Percentiles rank a stretch among this genome's conserved stretches.
phyloP scores from a whole-genome alignment of 2,888 invertebrate species.

The Cheiracanthium punctorium region DNA sequence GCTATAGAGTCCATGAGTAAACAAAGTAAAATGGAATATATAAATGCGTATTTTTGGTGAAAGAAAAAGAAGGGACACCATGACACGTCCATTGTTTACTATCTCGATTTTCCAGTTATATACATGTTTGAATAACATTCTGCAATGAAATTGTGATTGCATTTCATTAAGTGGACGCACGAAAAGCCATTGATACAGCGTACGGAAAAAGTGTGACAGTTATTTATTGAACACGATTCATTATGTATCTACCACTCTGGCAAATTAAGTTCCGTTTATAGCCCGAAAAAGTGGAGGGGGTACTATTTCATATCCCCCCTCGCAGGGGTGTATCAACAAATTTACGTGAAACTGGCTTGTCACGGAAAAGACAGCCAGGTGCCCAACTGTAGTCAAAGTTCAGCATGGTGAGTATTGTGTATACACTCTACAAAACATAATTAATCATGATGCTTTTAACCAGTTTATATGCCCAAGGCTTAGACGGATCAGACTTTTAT shows the following conservation, averaged over 20 bases:
- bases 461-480: too few relatives aligned
- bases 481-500: too few relatives aligned
- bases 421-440: too few relatives aligned
- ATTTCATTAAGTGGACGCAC: conserved; percentile 50
- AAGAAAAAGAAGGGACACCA: too few relatives aligned
- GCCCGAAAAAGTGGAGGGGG: conserved; percentile 1
- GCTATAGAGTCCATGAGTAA: conserved; percentile 7
- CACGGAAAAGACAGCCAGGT: conserved; percentile 45
- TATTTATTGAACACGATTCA: conserved; percentile 68
- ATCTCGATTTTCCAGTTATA: conserved; percentile 30
- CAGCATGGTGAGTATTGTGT: not conserved
- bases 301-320: not conserved
- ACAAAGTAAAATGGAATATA: conserved; percentile 26
- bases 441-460: too few relatives aligned
- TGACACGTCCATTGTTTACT: conserved; percentile 34
- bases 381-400: not conserved
- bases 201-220: conserved; percentile 49
- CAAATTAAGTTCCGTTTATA: conserved; percentile 58
- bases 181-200: conserved; percentile 9
- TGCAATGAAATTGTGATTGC: conserved; percentile 64
- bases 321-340: conserved; percentile 48
- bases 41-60: too few relatives aligned
- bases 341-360: conserved; percentile 50
- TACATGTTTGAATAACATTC: conserved; percentile 67
- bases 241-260: conserved; percentile 67